Evolutionary conservation across 2,113 vertebrate species (phyloP).

Genomic region (Syngnathus typhle): DNA sequence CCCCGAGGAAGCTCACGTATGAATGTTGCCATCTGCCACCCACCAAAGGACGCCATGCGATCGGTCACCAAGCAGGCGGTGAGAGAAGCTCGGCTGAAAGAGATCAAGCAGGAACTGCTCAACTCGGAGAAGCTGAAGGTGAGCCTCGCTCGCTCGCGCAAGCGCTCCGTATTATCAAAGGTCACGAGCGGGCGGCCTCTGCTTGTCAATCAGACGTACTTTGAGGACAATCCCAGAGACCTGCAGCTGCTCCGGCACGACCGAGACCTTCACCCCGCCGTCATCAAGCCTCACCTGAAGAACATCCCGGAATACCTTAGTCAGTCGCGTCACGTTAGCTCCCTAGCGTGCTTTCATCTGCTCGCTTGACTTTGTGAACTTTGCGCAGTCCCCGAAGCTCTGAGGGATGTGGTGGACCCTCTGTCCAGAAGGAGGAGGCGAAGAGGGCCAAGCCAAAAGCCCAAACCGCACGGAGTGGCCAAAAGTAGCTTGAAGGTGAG

Average conservation of each 20-base stretch:
- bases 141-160: background rate
- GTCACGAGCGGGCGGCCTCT: background rate
- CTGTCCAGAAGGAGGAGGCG: slow-evolving; percentile 41
- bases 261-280: slow-evolving; percentile 82
- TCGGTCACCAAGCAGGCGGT: slow-evolving; percentile 90
- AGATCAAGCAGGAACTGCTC: slow-evolving; percentile 91
- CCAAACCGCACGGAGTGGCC: slow-evolving; percentile 26
- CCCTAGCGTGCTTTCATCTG: background rate
- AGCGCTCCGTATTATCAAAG: too few relatives aligned
- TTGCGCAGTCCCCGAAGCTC: slow-evolving; percentile 70
- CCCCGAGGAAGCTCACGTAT: background rate
- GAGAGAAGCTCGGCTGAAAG: slow-evolving; percentile 84
- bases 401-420: slow-evolving; percentile 61
- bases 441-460: slow-evolving; percentile 22
- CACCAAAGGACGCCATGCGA: slow-evolving; percentile 83
- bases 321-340: slow-evolving; percentile 51
- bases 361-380: background rate
- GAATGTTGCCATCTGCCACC: background rate
- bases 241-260: slow-evolving; percentile 85
- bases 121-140: slow-evolving; percentile 92
- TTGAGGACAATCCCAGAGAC: slow-evolving; percentile 90
- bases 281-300: slow-evolving; percentile 83
- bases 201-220: slow-evolving; percentile 64
- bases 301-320: slow-evolving; percentile 86
- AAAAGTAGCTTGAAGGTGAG: slow-evolving; percentile 68